Evolutionary conservation across 2,888 invertebrate species (phyloP).

Genomic region (Anarsia innoxiella): DNA sequence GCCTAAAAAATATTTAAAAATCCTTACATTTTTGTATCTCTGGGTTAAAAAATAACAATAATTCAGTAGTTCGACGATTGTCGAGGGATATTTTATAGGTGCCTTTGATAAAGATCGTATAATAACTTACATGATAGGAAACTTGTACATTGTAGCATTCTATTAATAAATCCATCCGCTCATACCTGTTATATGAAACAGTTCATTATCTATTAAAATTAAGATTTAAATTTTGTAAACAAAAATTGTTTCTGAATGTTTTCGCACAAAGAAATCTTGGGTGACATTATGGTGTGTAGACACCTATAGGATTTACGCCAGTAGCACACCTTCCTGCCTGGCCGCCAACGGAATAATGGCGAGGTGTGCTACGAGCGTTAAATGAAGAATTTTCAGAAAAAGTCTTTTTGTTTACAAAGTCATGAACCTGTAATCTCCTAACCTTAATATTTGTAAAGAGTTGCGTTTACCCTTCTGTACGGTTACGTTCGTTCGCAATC

Average conservation of each 20-base stretch:
- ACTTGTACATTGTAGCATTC: conserved; percentile 61
- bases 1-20: too few relatives aligned
- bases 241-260: too few relatives aligned
- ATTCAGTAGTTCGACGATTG: conserved; percentile 52
- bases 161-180: conserved; percentile 65
- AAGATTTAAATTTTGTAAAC: conserved; percentile 29
- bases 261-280: too few relatives aligned
- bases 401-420: too few relatives aligned
- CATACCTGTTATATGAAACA: conserved; percentile 41
- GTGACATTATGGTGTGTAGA: too few relatives aligned
- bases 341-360: too few relatives aligned
- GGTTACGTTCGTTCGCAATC: conserved; percentile 29
- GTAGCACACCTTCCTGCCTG: too few relatives aligned
- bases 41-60: conserved; percentile 48
- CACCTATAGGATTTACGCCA: too few relatives aligned
- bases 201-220: conserved; percentile 30
- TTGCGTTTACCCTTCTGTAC: conserved; percentile 26
- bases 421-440: too few relatives aligned
- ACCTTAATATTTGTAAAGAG: conserved; percentile 23
- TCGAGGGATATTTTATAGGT: conserved; percentile 69
- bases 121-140: conserved; percentile 46
- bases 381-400: too few relatives aligned
- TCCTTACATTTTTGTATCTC: conserved; percentile 4
- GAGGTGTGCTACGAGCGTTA: too few relatives aligned
- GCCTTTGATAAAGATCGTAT: conserved; percentile 66